These are phyloP conservation scores for Sprattus sprattus DNA, from an alignment of 2,113 vertebrate species.

Conservation along the genomic window DNA sequence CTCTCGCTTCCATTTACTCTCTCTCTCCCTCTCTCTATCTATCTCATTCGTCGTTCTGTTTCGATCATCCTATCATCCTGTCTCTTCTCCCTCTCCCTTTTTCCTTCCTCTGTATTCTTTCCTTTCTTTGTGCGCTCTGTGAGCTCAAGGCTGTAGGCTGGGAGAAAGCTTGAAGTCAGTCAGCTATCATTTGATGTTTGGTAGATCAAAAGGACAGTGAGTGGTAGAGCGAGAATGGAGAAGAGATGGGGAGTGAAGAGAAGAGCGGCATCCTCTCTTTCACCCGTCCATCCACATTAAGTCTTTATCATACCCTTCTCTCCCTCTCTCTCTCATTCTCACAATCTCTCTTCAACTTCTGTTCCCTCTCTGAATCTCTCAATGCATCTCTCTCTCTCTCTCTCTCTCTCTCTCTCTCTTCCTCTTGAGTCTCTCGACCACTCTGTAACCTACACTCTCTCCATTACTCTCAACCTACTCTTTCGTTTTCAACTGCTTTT, in stretches of 20 bases:
- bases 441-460: neutral
- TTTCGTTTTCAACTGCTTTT: no score
- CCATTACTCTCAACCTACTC: neutral
- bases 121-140: neutral
- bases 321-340: neutral
- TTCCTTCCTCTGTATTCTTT: neutral
- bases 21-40: neutral
- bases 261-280: neutral
- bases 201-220: neutral
- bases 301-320: neutral
- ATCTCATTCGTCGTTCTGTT: neutral
- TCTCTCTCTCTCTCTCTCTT: constrained; percentile 7
- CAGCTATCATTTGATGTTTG: neutral
- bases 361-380: neutral
- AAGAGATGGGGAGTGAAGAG: neutral
- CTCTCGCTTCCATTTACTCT: neutral
- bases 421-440: neutral
- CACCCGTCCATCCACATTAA: neutral
- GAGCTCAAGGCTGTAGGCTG: neutral
- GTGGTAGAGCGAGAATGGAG: neutral
- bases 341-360: no score
- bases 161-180: neutral
- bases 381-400: neutral
- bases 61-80: neutral
- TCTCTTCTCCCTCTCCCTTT: neutral